Base-by-base conservation (phyloP, 2,888 invertebrate species). In the Steromphala cineraria region DNA sequence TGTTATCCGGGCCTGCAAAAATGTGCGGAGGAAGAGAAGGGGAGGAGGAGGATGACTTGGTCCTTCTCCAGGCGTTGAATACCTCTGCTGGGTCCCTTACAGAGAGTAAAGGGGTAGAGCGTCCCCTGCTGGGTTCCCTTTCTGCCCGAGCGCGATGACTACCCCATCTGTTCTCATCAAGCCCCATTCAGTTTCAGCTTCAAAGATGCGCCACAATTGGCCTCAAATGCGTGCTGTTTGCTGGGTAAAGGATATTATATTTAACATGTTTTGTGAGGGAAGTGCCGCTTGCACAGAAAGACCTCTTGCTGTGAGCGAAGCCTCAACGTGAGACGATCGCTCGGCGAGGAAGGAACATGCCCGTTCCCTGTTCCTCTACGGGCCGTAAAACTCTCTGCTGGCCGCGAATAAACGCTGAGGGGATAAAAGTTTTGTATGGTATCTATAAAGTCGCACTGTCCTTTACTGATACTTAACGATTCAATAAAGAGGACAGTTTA, bases 241-340 rank as follows among this genome's bases (percentile, higher is more conserved):
- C 67, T 78, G 79, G 67, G 85, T 81, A 86, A 85, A 82, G 85
- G 88, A 88, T 88, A 87, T 86, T 83, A 86, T 84, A 86, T 84
- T 86, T 87, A 86, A 82, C 83, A 82, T 81, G 81, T 82, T 84
- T 85, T 55, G 71, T 76, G 67, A 56, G 28, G 80, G 52, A 80
- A 80, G 62, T 67, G 75, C 67, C 55, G 56, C 76, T 24, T 53
- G 53, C 55, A 24, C n/a, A 36, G 24, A 75, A 76, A 55, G 53
- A 76, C 76, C 76, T 55, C 76, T 76, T 55, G 36, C 53, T 24
- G 76, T 55, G 76, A 55, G n/a, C 36, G 53, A 76, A 55, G 24
- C 53, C 55, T 53, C 28, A 55, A 53, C 78, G 67, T 28, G 78
- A 67, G 78, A 28, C 31, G 67, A 31, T 31, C n/a, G 62, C 40